Evolutionary conservation across 2,113 vertebrate genomes (phyloP).

Genomic region (Gymnocephalus cernua): DNA sequence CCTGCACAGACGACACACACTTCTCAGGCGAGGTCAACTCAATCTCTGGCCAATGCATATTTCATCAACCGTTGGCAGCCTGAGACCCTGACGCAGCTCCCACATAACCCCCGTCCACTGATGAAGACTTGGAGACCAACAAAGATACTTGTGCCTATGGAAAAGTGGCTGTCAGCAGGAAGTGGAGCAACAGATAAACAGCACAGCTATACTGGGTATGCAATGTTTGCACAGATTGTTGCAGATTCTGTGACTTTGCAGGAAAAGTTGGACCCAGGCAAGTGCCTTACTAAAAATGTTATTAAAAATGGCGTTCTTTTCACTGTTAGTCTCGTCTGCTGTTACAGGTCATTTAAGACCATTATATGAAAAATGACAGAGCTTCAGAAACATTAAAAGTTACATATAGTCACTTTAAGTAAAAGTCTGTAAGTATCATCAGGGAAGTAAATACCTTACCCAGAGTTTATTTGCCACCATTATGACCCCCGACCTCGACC

Average conservation of each 20-base stretch:
- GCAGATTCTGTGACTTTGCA: no score
- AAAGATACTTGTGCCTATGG: neutral
- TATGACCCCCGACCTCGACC: neutral
- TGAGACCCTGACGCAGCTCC: constrained; percentile 40
- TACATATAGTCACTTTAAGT: no score
- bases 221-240: neutral
- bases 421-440: no score
- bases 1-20: constrained; percentile 32
- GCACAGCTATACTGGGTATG: neutral
- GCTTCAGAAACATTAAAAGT: no score
- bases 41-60: constrained; percentile 58
- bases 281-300: no score
- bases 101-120: constrained; percentile 9
- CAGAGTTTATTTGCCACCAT: neutral
- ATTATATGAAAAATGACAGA: no score
- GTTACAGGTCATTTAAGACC: no score
- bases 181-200: constrained; percentile 7
- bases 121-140: constrained; percentile 34
- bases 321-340: no score
- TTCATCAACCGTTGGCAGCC: constrained; percentile 44
- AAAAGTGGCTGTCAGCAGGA: constrained; percentile 14
- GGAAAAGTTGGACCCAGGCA: no score
- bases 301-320: no score
- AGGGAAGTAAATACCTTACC: neutral
- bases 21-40: constrained; percentile 46